These are phyloP conservation scores for Malurus cyaneus DNA, from an alignment of 2,113 vertebrate genomes.

Conservation along the genomic window DNA sequence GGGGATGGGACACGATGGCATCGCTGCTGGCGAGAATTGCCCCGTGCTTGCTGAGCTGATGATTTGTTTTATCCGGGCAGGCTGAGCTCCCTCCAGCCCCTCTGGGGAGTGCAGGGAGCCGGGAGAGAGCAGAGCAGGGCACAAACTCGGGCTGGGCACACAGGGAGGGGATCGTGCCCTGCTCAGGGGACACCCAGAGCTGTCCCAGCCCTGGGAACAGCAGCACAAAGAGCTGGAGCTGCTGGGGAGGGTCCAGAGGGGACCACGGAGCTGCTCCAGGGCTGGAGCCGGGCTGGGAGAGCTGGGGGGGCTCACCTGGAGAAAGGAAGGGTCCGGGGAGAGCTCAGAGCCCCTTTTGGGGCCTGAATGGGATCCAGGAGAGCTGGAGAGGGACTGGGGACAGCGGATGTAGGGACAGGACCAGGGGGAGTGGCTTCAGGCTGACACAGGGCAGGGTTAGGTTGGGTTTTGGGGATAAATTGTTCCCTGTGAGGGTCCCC, in stretches of 20 bases:
- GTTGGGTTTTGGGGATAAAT: not conserved
- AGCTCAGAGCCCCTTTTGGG: not conserved
- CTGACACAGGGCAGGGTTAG: not conserved
- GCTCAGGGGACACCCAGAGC: not conserved
- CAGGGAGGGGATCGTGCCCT: not conserved
- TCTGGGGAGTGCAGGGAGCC: not conserved
- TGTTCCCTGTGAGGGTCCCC: not conserved
- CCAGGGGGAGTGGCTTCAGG: not conserved
- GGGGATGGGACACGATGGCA: not conserved
- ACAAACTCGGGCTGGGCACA: not conserved
- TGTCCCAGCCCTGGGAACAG: not conserved
- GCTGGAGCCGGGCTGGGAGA: not conserved
- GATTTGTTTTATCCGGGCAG: not conserved
- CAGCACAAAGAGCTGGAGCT: not conserved
- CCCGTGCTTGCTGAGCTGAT: not conserved
- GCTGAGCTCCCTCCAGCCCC: not conserved
- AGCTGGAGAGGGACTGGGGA: not conserved
- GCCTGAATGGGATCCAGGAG: not conserved
- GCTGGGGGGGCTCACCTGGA: not conserved
- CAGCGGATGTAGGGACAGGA: not conserved
- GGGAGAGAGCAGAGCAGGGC: fast-evolving
- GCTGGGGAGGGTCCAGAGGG: not conserved
- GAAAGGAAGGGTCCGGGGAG: not conserved
- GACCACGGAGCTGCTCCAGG: not conserved
- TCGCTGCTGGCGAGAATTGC: not conserved